Base-by-base conservation (phyloP, 2,888 invertebrate species). In the Trachelus iudaicus region DNA sequence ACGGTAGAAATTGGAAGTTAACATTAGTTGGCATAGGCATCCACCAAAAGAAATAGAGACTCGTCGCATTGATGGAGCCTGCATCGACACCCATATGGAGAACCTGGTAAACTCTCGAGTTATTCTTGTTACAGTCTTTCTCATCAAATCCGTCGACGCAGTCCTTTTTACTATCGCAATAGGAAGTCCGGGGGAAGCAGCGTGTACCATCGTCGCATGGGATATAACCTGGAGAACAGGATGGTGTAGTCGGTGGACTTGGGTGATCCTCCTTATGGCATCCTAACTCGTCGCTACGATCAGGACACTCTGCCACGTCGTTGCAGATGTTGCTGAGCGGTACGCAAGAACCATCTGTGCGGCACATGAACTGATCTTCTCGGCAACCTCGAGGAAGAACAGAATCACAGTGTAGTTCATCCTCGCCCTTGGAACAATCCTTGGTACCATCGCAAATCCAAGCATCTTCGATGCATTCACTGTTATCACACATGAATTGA, bases 91-190 rank as follows among this genome's bases (percentile, higher is more conserved):
- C 94, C 90, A 96, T 94, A 75, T 94, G 93, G 1, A 94, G 90
- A 15, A 94, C 90, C 82, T 93, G 93, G 82, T 92, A 92, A 9
- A 92, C 92, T 83, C 92, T 89, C 1, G 92, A 87, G 56, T 91
- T 92, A 37, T 93, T 92, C 23, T 89, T 90, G 11, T 89, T 88
- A 83, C 96, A 96, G 89, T 95, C 93, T 3, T 88, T 88, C 89
- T 97, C 97, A 87, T 97, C 97, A 73, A 93, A 94, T 13, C 94
- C 95, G 87, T 97, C 97, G 81, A 93, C 93, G 87, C 97, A 97
- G 86, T 97, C 95, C 69, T 92, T 92, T 13, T 93, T 93, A 0
- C 94, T 94, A 89, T 97, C 94, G 89, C 97, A 97, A 56, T 94
- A 92, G 75, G 93, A 92, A 0, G 92, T 92, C 31, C 94, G 87